These are phyloP conservation scores for Petrosia ficiformis DNA, from an alignment of 37 sponge, comb jelly and placozoan genomes.

Conservation along the genomic window DNA sequence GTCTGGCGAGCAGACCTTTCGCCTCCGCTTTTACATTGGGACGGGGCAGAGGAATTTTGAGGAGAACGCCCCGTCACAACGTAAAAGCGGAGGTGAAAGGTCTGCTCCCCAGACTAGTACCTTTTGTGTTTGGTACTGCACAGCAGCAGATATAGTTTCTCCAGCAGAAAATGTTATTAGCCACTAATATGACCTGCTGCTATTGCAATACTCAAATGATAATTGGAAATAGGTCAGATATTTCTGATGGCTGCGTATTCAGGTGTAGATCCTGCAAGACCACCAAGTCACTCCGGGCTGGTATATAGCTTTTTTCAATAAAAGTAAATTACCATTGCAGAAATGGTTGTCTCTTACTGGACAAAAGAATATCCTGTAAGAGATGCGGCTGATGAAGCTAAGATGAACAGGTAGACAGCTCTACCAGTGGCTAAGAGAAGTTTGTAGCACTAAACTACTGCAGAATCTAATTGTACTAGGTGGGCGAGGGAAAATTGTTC, in stretches of 20 bases:
- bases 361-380: constrained; percentile 11
- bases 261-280: neutral
- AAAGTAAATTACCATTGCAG: constrained; percentile 1
- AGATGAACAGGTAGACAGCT: neutral
- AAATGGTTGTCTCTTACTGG: constrained; percentile 1
- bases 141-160: no score
- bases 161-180: no score
- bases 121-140: no score
- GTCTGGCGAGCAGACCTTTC: no score
- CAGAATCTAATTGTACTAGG: constrained; percentile 19
- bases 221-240: neutral
- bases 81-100: no score
- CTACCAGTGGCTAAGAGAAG: constrained; percentile 40
- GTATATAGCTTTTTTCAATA: constrained; percentile 39
- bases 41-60: no score
- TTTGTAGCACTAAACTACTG: constrained; percentile 21
- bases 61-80: no score
- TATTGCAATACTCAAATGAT: neutral
- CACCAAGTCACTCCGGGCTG: constrained; percentile 21
- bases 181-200: no score
- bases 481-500: constrained; percentile 31
- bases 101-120: no score
- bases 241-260: constrained; percentile 10
- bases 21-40: no score
- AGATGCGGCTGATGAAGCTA: no score